A percentile compares a stretch with the other conserved stretches of the same genome.
These are phyloP conservation scores for Heloderma charlesbogerti DNA, from an alignment of 2,113 vertebrate species.

Conservation along the genomic window DNA sequence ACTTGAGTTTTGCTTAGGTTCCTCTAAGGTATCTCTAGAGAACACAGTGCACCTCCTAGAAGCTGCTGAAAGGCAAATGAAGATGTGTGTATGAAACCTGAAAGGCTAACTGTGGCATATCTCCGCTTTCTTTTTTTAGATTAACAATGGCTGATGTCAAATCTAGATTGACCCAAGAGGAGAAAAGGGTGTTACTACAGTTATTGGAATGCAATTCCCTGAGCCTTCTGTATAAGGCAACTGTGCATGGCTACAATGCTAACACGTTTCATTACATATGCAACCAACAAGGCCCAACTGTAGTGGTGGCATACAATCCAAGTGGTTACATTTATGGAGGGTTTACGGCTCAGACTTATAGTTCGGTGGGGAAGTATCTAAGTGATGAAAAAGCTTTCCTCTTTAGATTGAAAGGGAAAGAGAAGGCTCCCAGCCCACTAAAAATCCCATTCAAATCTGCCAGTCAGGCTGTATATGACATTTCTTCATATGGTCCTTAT, in stretches of 20 bases:
- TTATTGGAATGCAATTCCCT: neutral
- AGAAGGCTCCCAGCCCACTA: neutral
- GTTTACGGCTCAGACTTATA: neutral
- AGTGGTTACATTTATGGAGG: conserved; percentile 29
- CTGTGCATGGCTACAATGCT: neutral
- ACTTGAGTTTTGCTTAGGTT: too few species aligned
- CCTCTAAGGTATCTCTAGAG: too few species aligned
- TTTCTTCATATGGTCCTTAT: neutral
- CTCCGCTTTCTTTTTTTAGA: neutral
- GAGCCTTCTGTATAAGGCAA: conserved; percentile 18
- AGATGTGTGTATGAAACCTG: neutral
- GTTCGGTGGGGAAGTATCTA: neutral
- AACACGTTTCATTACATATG: conserved; percentile 13
- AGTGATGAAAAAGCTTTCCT: conserved; percentile 16
- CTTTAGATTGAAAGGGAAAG: conserved; percentile 19
- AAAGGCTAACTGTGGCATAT: too few species aligned
- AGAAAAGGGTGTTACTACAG: neutral
- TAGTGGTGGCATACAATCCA: conserved; percentile 20
- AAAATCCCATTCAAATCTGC: conserved; percentile 23
- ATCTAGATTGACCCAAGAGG: conserved; percentile 1
- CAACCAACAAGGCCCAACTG: conserved; percentile 6
- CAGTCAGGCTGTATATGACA: neutral
- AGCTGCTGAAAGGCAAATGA: neutral
- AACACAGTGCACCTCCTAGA: neutral
- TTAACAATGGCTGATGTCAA: neutral